Evolutionary conservation across 2,888 invertebrate species (phyloP), one percentile per base, ranked within the genome.

Genomic region (Tenthredo scrophulariae): DNA sequence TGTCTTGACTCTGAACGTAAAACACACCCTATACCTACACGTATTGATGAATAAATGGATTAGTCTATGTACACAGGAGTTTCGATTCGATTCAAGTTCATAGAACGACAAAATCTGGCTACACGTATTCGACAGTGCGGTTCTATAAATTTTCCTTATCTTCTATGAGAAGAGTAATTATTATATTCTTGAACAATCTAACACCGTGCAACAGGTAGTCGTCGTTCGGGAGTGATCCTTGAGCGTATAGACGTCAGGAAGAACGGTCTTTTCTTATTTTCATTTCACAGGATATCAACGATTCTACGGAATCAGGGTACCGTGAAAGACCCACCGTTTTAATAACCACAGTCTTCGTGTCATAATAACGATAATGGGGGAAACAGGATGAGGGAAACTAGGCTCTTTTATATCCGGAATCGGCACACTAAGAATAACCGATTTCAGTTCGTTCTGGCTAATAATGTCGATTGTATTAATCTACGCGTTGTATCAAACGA

Each of bases 1-100:
- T 82, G 74, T 70, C 15, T 58, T 84, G 84, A 74, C 85, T 86
- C 83, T 10, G 58, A 58, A 46, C 43, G 43, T 43, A 43, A 43
- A 43, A 43, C 9, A 43, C 2, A 43, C 40, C 37, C 37, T 37
- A 37, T 37, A 37, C 37, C 37, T 37, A 37, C 6, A 37, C 37
- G 37, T 40, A 15, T 10, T 2, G n/a, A 54, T 54, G 7, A 54
- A 54, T 54, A 18, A 50, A n/a, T 50, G 0, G 18, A 18, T n/a
- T 1, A n/a, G 7, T 46, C 46, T 46, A 46, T 54, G 5, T 2
- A n/a, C n/a, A 54, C n/a, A 7, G 0, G n/a, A n/a, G 7, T n/a
- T 54, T 54, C n/a, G n/a, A 54, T 5, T 54, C 54, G 18, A 54
- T 54, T n/a, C 6, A 54, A 54, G 54, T n/a, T 54, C 7, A 54